phyloP scores from a whole-genome alignment of 2,888 invertebrate species.

The Nomada fucata region DNA sequence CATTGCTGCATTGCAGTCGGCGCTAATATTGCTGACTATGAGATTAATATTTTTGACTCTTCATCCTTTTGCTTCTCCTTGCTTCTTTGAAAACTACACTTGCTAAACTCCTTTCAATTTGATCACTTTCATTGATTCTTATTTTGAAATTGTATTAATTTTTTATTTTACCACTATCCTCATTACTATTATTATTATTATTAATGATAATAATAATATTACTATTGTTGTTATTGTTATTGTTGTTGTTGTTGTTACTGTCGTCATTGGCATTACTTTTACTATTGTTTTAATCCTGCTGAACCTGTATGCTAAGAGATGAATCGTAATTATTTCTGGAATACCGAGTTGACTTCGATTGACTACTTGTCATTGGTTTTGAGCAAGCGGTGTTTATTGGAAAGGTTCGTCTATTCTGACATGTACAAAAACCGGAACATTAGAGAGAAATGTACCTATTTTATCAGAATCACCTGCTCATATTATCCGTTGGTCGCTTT shows the following conservation, averaged over 20 bases:
- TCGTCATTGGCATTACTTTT: constrained; percentile 1
- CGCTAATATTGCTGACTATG: not conserved
- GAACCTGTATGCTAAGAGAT: no score
- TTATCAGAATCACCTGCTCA: not conserved
- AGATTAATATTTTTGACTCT: not conserved
- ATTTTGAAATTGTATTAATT: not conserved
- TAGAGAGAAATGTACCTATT: no score
- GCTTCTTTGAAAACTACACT: no score
- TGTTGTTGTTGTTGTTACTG: not conserved
- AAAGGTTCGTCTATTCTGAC: not conserved
- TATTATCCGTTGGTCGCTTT: not conserved
- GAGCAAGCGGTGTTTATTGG: not conserved
- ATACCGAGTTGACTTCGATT: no score
- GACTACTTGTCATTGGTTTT: no score
- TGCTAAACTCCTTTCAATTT: no score
- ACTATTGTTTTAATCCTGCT: constrained; percentile 12
- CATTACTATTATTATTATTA: not conserved
- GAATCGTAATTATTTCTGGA: no score
- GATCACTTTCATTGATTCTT: no score
- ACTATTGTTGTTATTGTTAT: not conserved
- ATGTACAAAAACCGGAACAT: no score
- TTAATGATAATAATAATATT: not conserved
- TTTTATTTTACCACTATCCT: not conserved
- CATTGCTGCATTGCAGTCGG: not conserved
- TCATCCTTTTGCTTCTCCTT: no score